phyloP scores from a whole-genome alignment of 1,140 invertebrate species.

The Drosophila kohkoa region DNA sequence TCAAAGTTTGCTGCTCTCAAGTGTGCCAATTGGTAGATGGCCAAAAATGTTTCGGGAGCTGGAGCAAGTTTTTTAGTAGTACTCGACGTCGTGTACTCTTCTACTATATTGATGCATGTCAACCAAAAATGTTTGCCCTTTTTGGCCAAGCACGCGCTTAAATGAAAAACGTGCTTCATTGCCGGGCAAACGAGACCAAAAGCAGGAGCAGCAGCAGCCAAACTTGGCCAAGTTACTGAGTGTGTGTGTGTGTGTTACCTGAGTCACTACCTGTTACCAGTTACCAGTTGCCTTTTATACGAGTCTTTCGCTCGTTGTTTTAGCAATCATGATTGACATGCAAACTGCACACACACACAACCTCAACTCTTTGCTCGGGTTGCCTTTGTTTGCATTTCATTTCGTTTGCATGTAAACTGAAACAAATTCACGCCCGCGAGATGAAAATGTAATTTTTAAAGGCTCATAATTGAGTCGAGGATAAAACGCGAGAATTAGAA shows the following conservation, averaged over 20 bases:
- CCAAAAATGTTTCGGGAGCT: constrained; percentile 39
- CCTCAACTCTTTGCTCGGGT: background rate
- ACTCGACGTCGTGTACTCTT: constrained; percentile 17
- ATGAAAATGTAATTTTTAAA: constrained; percentile 43
- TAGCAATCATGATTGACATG: constrained; percentile 77
- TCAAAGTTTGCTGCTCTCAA: constrained; percentile 57
- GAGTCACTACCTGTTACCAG: constrained; percentile 16
- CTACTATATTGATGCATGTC: constrained; percentile 62
- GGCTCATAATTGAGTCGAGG: background rate
- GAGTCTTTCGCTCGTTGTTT: constrained; percentile 36
- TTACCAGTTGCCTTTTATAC: constrained; percentile 44
- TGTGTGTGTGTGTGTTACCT: background rate
- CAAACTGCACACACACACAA: constrained; percentile 54
- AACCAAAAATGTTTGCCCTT: constrained; percentile 58
- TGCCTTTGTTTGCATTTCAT: constrained; percentile 59
- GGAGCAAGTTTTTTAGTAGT: constrained; percentile 39
- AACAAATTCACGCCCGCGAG: constrained; percentile 14
- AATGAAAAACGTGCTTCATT: constrained; percentile 74
- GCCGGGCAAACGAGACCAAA: background rate
- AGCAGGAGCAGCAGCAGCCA: constrained; percentile 31
- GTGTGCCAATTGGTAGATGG: constrained; percentile 58
- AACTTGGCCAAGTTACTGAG: constrained; percentile 14
- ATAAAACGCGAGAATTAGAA: constrained; percentile 1
- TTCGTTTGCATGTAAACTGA: constrained; percentile 22
- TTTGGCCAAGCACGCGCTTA: constrained; percentile 60